A percentile compares a stretch with the other conserved stretches of the same genome.
Evolutionary conservation across 2,888 invertebrate genomes (phyloP).

Genomic region (Apomyelois bistriatella): DNA sequence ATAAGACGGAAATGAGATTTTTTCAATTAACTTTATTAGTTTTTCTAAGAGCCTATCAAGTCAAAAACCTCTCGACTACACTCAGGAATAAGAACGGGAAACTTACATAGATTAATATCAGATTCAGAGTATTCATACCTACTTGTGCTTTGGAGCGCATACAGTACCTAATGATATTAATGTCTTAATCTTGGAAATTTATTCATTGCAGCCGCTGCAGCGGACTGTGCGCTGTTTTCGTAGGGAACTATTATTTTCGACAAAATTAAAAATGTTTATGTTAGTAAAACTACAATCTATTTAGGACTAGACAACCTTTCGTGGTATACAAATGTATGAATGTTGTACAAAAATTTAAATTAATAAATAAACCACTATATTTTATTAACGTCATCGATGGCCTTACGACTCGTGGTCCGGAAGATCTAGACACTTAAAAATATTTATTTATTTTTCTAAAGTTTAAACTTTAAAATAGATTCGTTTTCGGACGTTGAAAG

Average conservation of each 20-base stretch:
- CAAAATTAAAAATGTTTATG: conserved; percentile 21
- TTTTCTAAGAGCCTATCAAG: conserved; percentile 2
- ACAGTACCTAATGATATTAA: conserved; percentile 43
- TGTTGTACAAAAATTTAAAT: no score
- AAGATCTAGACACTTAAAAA: no score
- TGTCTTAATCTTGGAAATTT: conserved; percentile 57
- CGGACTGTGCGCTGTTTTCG: conserved; percentile 17
- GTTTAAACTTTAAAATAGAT: no score
- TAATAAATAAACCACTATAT: no score
- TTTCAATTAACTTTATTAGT: conserved; percentile 6
- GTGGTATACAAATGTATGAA: no score
- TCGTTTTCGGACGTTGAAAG: no score
- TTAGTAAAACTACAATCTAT: no score
- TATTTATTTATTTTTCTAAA: no score
- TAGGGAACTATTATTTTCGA: conserved; percentile 18
- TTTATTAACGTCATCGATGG: no score
- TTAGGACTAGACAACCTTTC: no score
- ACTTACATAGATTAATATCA: conserved; percentile 11
- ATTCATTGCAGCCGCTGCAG: conserved; percentile 41
- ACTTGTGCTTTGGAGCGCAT: conserved; percentile 17
- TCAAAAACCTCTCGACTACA: not conserved
- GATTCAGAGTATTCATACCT: conserved; percentile 2
- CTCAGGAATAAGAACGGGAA: not conserved
- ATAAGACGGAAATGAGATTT: not conserved
- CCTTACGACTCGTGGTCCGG: no score